A percentile compares a stretch with the other conserved stretches of the same genome.
Conservation (phyloP, 1,140 invertebrate genomes). For the Pararge aegeria region DNA sequence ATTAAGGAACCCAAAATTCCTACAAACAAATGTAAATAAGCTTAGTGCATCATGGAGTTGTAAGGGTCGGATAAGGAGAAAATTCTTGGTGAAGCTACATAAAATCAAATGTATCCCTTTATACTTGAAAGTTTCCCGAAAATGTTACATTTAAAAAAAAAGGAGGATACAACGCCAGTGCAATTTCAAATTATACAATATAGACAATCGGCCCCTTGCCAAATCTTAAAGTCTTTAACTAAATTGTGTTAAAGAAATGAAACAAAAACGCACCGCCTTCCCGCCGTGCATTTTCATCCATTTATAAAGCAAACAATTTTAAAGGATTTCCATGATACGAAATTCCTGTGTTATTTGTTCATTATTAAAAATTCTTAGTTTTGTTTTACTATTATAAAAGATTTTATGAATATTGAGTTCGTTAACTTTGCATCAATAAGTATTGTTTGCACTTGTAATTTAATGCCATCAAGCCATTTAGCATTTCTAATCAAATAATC, state of each 20-base stretch:
- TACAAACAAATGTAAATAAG: no score
- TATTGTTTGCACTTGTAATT: no score
- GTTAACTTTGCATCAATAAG: no score
- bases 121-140: no score
- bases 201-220: slow-evolving; percentile 39
- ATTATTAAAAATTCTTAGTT: neutral
- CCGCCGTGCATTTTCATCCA: slow-evolving; percentile 35
- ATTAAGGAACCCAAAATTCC: no score
- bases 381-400: neutral
- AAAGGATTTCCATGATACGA: slow-evolving; percentile 12
- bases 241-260: slow-evolving; percentile 45
- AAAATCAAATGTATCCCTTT: no score
- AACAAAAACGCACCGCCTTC: slow-evolving; percentile 41
- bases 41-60: no score
- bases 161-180: slow-evolving; percentile 28
- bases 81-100: no score
- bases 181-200: slow-evolving; percentile 26
- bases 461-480: no score
- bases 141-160: slow-evolving; percentile 12
- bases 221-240: slow-evolving; percentile 45
- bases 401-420: neutral
- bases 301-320: slow-evolving; percentile 30
- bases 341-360: neutral
- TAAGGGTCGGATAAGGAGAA: no score
- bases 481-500: no score